phyloP scores from a whole-genome alignment of 2,797 vertebrate species.

The Lithobates pipiens region DNA sequence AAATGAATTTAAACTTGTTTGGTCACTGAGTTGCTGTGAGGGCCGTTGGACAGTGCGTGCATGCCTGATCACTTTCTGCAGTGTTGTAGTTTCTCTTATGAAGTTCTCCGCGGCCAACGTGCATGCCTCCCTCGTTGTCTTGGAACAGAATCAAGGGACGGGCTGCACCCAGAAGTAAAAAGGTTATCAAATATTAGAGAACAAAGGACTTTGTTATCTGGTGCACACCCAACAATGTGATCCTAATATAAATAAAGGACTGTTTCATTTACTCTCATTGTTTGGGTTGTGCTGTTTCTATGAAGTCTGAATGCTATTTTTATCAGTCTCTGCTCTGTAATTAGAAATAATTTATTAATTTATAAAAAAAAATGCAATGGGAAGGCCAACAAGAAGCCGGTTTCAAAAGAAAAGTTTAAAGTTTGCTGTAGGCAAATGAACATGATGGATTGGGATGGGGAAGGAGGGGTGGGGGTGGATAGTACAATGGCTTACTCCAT shows the following conservation, averaged over 20 bases:
- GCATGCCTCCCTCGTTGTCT: background rate
- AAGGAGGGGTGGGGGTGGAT: too few species aligned
- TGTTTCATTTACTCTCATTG: background rate
- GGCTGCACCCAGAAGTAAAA: background rate
- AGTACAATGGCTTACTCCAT: too few species aligned
- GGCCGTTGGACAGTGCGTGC: background rate
- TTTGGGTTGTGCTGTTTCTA: conserved; percentile 20
- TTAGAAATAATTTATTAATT: background rate
- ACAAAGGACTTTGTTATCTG: conserved; percentile 20
- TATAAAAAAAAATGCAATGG: background rate
- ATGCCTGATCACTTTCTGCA: background rate
- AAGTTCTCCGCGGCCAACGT: background rate
- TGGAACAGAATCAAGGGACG: background rate
- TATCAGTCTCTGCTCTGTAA: background rate
- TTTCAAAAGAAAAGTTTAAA: too few species aligned
- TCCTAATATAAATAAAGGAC: conserved; percentile 5
- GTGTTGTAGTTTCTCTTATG: background rate
- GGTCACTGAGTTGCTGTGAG: background rate
- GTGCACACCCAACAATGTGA: background rate
- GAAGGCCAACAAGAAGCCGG: background rate
- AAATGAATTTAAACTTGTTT: background rate
- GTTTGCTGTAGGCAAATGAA: too few species aligned
- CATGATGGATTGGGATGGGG: too few species aligned
- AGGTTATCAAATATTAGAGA: conserved; percentile 42
- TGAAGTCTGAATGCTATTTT: conserved; percentile 27